These are phyloP conservation scores for Aporrectodea caliginosa DNA, from an alignment of 1,140 invertebrate species.

Conservation along the genomic window DNA sequence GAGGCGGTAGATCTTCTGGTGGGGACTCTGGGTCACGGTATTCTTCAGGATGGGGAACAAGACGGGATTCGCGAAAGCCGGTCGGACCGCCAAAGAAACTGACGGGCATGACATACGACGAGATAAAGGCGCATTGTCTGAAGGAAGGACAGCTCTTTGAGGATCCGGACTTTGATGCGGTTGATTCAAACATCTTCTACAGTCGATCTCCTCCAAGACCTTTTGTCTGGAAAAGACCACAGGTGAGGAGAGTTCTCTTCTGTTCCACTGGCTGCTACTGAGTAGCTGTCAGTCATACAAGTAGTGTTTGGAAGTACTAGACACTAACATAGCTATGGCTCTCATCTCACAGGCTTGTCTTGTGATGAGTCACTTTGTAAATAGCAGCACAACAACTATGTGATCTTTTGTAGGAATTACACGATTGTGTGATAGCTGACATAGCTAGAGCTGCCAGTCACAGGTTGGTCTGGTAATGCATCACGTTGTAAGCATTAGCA, in stretches of 20 bases:
- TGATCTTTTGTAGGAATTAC: too few species aligned
- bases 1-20: neutral
- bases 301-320: neutral
- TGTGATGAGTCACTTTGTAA: too few species aligned
- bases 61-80: neutral
- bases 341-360: too few species aligned
- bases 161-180: slow-evolving; percentile 51
- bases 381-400: too few species aligned
- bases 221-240: slow-evolving; percentile 50
- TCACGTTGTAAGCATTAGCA: too few species aligned
- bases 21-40: neutral
- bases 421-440: too few species aligned
- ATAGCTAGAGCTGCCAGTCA: too few species aligned
- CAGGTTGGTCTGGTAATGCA: too few species aligned
- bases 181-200: slow-evolving; percentile 48
- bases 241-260: slow-evolving; percentile 40
- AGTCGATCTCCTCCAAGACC: slow-evolving; percentile 38
- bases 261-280: neutral
- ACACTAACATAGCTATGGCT: too few species aligned
- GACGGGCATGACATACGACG: slow-evolving; percentile 42
- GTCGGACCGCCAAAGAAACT: neutral
- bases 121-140: slow-evolving; percentile 44
- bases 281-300: too few species aligned
- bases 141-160: slow-evolving; percentile 48
- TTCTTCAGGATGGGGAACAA: neutral